phyloP scores from a whole-genome alignment of 1,140 invertebrate genomes.

The Triops cancriformis region DNA sequence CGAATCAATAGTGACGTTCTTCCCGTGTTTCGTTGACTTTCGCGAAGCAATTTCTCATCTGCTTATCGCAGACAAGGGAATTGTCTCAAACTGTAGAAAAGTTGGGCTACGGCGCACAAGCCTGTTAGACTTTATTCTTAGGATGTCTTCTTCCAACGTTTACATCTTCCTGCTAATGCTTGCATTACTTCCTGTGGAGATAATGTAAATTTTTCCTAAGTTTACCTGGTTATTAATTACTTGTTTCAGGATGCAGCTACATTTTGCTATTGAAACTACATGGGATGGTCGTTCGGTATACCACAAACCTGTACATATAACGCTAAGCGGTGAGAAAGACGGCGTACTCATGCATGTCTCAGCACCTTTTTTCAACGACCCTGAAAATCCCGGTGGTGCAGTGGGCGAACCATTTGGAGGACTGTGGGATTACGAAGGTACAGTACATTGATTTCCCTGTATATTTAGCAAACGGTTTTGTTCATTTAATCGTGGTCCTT shows the following conservation, averaged over 20 bases:
- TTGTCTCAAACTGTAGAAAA: no score
- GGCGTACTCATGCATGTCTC: conserved; percentile 29
- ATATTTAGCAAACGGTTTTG: background rate
- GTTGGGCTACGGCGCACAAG: no score
- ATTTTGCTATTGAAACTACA: conserved; percentile 32
- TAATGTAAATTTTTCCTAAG: background rate
- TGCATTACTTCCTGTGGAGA: background rate
- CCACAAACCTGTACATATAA: conserved; percentile 32
- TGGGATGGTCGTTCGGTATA: conserved; percentile 33
- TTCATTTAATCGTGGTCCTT: conserved; percentile 17
- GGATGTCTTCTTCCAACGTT: background rate
- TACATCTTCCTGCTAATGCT: background rate
- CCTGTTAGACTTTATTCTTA: background rate
- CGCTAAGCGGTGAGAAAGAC: conserved; percentile 28
- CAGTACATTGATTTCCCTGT: background rate
- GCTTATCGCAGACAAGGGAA: no score
- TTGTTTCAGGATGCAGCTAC: background rate
- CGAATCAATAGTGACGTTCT: no score
- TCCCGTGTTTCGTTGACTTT: no score
- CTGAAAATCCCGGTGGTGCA: conserved; percentile 32
- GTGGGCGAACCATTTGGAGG: conserved; percentile 38
- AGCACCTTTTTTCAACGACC: conserved; percentile 42
- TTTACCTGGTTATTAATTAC: background rate
- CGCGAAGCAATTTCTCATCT: no score
- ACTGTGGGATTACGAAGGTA: conserved; percentile 45